Base-by-base conservation (phyloP, 2,113 vertebrate species). In the Morone chrysops region DNA sequence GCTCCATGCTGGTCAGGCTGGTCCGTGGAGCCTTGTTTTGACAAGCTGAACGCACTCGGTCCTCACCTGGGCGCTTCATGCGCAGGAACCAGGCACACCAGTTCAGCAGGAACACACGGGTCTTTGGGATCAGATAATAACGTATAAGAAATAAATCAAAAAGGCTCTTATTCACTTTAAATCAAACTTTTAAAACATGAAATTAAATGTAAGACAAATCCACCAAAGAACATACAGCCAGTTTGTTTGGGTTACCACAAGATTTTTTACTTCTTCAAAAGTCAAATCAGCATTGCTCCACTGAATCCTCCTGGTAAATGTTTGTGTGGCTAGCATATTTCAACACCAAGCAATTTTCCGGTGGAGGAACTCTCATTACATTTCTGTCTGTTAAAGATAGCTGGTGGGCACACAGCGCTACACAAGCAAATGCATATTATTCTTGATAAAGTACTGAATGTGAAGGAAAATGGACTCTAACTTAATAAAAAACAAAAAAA, bases 51-150 rank as follows among this genome's bases (percentile, higher is more conserved):
- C 95, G 96, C 1, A 97, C 97, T 45, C 94, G 95, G 1, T 96
- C 96, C 90, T 98, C 97, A 0, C 97, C 97, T 0, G 97, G 97
- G 17, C 96, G 95, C 83, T 98, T 99, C 98, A 99, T 99, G 45
- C 97, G 94, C 90, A 99, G 95, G 84, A 99, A 99, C 98, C 97
- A 98, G 2, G 98, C 98, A 1, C 97, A 99, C 97, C 97, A 99
- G 88, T 99, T 97, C 88, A 99, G 94, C 5, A 99, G 96, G 89
- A 99, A 93, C 22, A 98, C 93, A 70, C 98, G 96, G 17, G 96
- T 98, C 98, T 99, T 83, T 22, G 12, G 86, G 83, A 70, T 75
- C 51, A 78, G 72, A 70, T 6, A 14, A 22, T 3, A 36, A 16
- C 57, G 10, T 51, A 61, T 20, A 31, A 18, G 13, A 18, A 77